Evolutionary conservation across 1,140 invertebrate species (phyloP).

Genomic region (Seison nebaliae): DNA sequence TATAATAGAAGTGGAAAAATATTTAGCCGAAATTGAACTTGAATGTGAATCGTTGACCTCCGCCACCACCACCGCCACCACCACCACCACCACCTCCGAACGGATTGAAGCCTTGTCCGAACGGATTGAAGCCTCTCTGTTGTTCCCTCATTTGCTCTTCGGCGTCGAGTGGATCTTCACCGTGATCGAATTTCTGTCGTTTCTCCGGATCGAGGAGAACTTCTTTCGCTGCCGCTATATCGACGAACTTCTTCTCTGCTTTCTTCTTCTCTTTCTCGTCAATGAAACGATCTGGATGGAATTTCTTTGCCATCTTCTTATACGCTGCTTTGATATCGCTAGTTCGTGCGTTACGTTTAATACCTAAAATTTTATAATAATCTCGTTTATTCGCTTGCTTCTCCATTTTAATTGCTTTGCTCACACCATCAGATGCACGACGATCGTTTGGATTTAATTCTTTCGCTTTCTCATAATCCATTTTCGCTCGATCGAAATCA

Average conservation of each 20-base stretch:
- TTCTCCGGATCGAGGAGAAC: slow-evolving; percentile 57
- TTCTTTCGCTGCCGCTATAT: slow-evolving; percentile 94
- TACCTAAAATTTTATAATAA: slow-evolving; percentile 75
- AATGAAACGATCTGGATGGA: slow-evolving; percentile 97
- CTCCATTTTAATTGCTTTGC: slow-evolving; percentile 63
- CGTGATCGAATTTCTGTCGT: slow-evolving; percentile 62
- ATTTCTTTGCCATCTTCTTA: slow-evolving; percentile 64
- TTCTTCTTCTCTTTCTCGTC: slow-evolving; percentile 65
- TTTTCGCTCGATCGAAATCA: slow-evolving; percentile 69
- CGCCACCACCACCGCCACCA: slow-evolving; percentile 26
- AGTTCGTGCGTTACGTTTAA: slow-evolving; percentile 48
- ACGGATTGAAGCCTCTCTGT: slow-evolving; percentile 30
- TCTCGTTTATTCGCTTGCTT: slow-evolving; percentile 73
- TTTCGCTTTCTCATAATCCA: slow-evolving; percentile 54
- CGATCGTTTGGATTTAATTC: slow-evolving; percentile 51
- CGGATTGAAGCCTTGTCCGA: slow-evolving; percentile 42
- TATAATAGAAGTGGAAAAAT: no score
- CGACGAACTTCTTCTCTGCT: slow-evolving; percentile 91
- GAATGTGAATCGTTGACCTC: slow-evolving; percentile 49
- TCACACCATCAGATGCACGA: slow-evolving; percentile 59
- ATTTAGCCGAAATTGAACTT: slow-evolving; percentile 85
- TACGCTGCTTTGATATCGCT: slow-evolving; percentile 96
- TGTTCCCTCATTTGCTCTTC: slow-evolving; percentile 36
- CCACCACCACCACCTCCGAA: slow-evolving; percentile 34
- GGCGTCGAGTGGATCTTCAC: slow-evolving; percentile 85